Evolutionary conservation across 1,140 invertebrate species (phyloP).

Genomic region (Drosophila dunni): DNA sequence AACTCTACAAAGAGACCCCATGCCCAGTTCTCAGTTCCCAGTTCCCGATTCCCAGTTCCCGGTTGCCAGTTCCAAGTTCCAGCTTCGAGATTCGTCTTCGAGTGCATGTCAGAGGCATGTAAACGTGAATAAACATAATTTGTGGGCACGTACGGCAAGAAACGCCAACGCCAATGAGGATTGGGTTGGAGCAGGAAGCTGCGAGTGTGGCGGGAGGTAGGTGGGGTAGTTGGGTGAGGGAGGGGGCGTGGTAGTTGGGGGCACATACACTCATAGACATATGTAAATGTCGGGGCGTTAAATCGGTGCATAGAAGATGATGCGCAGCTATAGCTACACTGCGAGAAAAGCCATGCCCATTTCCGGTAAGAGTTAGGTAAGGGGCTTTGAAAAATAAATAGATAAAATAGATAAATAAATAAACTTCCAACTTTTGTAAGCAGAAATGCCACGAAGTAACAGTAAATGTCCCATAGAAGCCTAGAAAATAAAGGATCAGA

Average conservation of each 20-base stretch:
- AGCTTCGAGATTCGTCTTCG: constrained; percentile 47
- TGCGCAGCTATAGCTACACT: constrained; percentile 22
- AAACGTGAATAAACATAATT: constrained; percentile 83
- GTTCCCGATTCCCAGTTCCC: constrained; percentile 24
- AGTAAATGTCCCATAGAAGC: too few relatives aligned
- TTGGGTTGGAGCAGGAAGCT: constrained; percentile 18
- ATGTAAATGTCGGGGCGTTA: constrained; percentile 83
- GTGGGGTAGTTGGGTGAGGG: too few relatives aligned
- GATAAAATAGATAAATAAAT: too few relatives aligned
- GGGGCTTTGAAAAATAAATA: too few relatives aligned
- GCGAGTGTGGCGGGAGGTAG: not conserved
- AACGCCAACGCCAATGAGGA: constrained; percentile 78
- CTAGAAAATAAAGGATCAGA: too few relatives aligned
- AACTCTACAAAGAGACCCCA: constrained; percentile 2
- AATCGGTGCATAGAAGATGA: constrained; percentile 75
- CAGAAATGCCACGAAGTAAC: too few relatives aligned
- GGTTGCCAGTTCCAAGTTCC: constrained; percentile 27
- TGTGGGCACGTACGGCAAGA: constrained; percentile 74
- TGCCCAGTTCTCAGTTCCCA: constrained; percentile 30
- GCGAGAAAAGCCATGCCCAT: not conserved
- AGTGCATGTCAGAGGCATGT: constrained; percentile 82
- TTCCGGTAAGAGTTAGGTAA: not conserved
- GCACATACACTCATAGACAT: constrained; percentile 50
- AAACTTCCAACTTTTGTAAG: not conserved
- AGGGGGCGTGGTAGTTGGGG: constrained; percentile 10